Conservation (phyloP, 2,113 vertebrate genomes). For the Henicopernis longicauda region DNA sequence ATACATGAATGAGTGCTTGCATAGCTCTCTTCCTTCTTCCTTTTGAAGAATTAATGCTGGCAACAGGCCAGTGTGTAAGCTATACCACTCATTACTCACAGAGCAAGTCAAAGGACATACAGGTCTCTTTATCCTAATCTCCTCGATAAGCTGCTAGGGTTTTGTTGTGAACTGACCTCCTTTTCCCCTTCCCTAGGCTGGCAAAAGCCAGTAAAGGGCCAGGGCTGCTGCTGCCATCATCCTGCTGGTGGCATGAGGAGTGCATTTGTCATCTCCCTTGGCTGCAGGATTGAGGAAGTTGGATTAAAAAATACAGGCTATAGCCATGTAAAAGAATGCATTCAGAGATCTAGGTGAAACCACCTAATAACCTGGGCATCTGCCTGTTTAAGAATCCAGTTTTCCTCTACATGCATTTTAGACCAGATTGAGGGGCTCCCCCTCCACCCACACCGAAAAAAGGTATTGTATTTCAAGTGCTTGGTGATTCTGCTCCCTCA, state of each 20-base stretch:
- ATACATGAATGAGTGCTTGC: not conserved
- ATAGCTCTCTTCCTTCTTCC: not conserved
- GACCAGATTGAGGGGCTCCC: not conserved
- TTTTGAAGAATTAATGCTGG: not conserved
- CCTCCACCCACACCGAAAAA: rapidly evolving
- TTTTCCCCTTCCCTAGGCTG: not conserved
- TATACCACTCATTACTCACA: not conserved
- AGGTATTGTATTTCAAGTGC: rapidly evolving
- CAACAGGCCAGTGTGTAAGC: not conserved
- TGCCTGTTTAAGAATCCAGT: not conserved
- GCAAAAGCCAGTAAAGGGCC: not conserved
- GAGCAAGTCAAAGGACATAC: not conserved
- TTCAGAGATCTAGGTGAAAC: not conserved
- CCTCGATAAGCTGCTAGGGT: not conserved
- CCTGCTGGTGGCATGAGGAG: rapidly evolving
- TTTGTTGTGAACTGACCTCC: not conserved
- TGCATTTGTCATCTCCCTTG: not conserved
- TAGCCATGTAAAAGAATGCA: not conserved
- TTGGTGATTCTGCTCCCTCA: not conserved
- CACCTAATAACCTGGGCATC: not conserved
- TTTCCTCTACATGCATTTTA: not conserved
- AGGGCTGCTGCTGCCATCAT: not conserved
- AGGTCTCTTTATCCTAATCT: not conserved
- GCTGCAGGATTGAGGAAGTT: not conserved
- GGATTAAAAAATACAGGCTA: not conserved